Conservation (phyloP, 2,888 invertebrate species). For the Lissonota sp. region DNA sequence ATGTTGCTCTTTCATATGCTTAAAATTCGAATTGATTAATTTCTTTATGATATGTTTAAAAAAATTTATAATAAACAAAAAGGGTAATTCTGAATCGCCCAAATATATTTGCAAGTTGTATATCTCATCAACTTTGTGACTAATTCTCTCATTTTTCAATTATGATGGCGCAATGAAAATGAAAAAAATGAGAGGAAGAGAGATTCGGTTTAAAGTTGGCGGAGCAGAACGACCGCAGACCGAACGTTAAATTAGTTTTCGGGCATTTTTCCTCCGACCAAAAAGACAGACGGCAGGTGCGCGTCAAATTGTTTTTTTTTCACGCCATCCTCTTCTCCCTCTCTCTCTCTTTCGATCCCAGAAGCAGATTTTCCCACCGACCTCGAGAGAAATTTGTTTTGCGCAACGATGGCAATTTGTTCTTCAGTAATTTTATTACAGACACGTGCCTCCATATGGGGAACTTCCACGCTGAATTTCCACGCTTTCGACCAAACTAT, state of each 20-base stretch:
- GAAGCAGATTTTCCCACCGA: slow-evolving; percentile 26
- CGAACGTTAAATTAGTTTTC: slow-evolving; percentile 52
- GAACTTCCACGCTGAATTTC: no score
- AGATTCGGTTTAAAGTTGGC: slow-evolving; percentile 28
- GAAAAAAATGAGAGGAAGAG: background rate
- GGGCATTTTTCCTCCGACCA: slow-evolving; percentile 11
- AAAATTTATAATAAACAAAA: no score
- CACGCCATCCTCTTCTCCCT: no score
- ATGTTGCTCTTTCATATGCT: no score
- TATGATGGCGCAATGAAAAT: no score
- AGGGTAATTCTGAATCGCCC: no score
- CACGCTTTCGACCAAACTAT: no score
- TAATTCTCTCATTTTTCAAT: slow-evolving; percentile 42
- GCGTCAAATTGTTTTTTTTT: no score
- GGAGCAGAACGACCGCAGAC: slow-evolving; percentile 37
- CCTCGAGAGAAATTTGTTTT: slow-evolving; percentile 42
- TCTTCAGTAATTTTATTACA: no score
- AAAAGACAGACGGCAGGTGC: slow-evolving; percentile 18
- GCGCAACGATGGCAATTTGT: slow-evolving; percentile 10
- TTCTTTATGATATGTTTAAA: no score
- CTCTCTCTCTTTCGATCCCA: slow-evolving; percentile 1
- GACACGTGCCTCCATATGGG: no score
- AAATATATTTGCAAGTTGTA: background rate
- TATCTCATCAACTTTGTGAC: background rate
- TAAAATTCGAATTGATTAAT: no score